Evolutionary conservation across 2,113 vertebrate genomes (phyloP).

Genomic region (Sinocyclocheilus grahami): DNA sequence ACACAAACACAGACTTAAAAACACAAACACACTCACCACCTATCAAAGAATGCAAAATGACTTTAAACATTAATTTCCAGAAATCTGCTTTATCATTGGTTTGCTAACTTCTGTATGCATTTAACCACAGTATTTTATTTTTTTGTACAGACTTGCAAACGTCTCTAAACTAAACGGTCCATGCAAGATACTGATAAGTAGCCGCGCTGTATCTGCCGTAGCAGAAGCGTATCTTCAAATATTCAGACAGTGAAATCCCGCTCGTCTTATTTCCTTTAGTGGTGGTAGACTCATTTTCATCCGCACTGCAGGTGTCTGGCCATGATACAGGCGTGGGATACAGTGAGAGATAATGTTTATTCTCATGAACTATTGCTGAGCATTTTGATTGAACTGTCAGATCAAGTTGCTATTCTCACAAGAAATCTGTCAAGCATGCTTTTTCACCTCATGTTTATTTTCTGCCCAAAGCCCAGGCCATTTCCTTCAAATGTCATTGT

Average conservation of each 20-base stretch:
- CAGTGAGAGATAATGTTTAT: slow-evolving; percentile 39
- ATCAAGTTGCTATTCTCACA: slow-evolving; percentile 39
- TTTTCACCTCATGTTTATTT: slow-evolving; percentile 49
- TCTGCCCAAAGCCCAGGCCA: not conserved
- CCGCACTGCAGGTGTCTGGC: slow-evolving; percentile 52
- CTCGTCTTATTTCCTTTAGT: not conserved
- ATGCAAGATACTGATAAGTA: slow-evolving; percentile 30
- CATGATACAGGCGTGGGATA: slow-evolving; percentile 45
- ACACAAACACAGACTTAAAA: not conserved
- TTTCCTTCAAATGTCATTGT: slow-evolving; percentile 39
- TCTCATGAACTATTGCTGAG: slow-evolving; percentile 50
- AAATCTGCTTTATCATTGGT: slow-evolving; percentile 17
- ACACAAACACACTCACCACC: not conserved
- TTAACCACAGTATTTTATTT: not conserved
- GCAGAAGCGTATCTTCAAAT: slow-evolving; percentile 15
- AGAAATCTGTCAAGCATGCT: slow-evolving; percentile 50
- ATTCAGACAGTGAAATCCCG: slow-evolving; percentile 29
- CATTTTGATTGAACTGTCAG: slow-evolving; percentile 55
- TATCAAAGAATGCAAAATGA: not conserved
- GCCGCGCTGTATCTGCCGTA: not conserved
- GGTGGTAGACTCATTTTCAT: slow-evolving; percentile 17
- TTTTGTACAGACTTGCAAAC: slow-evolving; percentile 8
- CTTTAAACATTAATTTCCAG: not conserved
- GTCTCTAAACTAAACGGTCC: slow-evolving; percentile 3
- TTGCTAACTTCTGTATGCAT: slow-evolving; percentile 23